Conservation (phyloP, 2,113 vertebrate genomes). For the Pteropus alecto region DNA sequence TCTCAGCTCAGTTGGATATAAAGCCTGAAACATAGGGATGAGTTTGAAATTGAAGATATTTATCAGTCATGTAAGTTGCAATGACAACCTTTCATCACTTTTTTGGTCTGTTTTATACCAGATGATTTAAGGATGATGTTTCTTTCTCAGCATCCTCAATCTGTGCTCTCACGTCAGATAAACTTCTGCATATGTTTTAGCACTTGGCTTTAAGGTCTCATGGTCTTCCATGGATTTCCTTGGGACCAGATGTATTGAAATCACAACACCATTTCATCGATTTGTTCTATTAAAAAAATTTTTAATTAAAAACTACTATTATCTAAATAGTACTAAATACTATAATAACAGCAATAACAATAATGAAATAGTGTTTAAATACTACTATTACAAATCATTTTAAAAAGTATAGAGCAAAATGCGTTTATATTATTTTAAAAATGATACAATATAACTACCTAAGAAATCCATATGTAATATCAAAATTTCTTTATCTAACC, state of each 20-base stretch:
- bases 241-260: not conserved
- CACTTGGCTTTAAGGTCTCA: not conserved
- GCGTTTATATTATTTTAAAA: not conserved
- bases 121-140: not conserved
- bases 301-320: not conserved
- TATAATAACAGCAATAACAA: not conserved
- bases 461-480: not conserved
- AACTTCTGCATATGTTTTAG: not conserved
- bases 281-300: not conserved
- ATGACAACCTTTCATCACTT: not conserved
- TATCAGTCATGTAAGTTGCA: not conserved
- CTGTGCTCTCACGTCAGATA: not conserved
- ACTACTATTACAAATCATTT: not conserved
- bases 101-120: not conserved
- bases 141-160: not conserved
- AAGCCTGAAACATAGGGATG: not conserved
- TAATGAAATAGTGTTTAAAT: not conserved
- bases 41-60: not conserved
- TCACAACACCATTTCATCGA: not conserved
- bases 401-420: not conserved
- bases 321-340: not conserved
- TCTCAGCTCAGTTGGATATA: not conserved
- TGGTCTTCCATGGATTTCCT: not conserved
- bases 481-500: not conserved
- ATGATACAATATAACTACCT: not conserved